Conservation (phyloP, 2,797 vertebrate species). For the Allenopithecus nigroviridis region DNA sequence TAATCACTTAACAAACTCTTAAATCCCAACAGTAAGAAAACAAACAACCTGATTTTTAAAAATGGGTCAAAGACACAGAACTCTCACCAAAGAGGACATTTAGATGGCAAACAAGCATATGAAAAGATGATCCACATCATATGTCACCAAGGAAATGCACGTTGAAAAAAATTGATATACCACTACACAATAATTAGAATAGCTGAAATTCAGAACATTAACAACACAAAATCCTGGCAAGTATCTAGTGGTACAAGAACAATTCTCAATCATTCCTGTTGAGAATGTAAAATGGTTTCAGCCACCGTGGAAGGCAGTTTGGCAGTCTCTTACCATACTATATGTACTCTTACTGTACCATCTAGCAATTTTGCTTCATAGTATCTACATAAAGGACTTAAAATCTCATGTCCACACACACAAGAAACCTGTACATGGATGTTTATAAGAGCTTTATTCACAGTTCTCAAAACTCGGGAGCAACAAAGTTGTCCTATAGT, state of each 20-base stretch:
- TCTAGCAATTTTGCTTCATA: background rate
- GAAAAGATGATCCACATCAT: background rate
- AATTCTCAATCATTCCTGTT: background rate
- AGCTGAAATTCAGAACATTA: background rate
- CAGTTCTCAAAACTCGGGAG: background rate
- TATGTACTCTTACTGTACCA: accelerated
- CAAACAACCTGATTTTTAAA: background rate
- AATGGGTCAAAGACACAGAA: background rate
- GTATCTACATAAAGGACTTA: background rate
- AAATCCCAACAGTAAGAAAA: background rate
- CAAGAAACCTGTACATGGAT: background rate
- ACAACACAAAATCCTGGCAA: background rate
- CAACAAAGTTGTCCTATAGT: background rate
- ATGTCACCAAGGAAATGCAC: background rate
- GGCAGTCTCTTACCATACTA: background rate
- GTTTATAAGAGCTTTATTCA: background rate
- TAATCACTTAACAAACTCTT: background rate
- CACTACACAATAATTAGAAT: background rate
- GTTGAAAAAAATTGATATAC: background rate
- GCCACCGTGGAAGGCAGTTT: background rate
- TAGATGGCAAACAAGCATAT: background rate
- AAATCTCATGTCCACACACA: background rate
- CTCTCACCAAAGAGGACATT: background rate
- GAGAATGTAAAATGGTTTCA: background rate
- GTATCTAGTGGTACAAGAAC: background rate